These are phyloP conservation scores for Calypte anna DNA, from an alignment of 2,113 vertebrate genomes.

Conservation along the genomic window DNA sequence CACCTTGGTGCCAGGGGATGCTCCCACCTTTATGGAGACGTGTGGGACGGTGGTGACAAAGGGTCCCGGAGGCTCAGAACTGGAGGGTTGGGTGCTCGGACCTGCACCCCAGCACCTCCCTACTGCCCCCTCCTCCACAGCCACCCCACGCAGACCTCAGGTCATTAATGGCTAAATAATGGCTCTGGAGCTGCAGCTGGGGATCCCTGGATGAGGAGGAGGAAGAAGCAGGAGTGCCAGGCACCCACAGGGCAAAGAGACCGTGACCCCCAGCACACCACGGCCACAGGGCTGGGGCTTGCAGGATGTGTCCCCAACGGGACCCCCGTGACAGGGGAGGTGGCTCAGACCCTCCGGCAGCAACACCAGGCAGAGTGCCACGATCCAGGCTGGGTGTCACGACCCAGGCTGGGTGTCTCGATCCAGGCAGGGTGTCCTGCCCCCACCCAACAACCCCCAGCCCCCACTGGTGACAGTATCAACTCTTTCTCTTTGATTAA, in stretches of 20 bases:
- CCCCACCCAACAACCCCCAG: background rate
- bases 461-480: background rate
- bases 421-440: background rate
- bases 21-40: background rate
- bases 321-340: background rate
- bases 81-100: fast-evolving
- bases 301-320: fast-evolving
- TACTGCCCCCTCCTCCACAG: background rate
- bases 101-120: background rate
- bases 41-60: background rate
- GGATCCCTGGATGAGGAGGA: background rate
- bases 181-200: background rate
- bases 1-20: background rate
- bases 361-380: background rate
- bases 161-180: background rate
- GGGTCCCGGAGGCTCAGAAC: background rate
- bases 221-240: background rate
- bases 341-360: background rate
- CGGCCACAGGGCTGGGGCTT: background rate
- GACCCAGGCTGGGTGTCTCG: background rate
- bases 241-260: background rate
- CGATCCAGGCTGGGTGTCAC: too few species aligned
- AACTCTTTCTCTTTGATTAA: constrained; percentile 35
- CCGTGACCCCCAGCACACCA: fast-evolving
- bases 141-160: fast-evolving